Conservation (phyloP, 2,797 vertebrate species). For the Lithobates sylvaticus region DNA sequence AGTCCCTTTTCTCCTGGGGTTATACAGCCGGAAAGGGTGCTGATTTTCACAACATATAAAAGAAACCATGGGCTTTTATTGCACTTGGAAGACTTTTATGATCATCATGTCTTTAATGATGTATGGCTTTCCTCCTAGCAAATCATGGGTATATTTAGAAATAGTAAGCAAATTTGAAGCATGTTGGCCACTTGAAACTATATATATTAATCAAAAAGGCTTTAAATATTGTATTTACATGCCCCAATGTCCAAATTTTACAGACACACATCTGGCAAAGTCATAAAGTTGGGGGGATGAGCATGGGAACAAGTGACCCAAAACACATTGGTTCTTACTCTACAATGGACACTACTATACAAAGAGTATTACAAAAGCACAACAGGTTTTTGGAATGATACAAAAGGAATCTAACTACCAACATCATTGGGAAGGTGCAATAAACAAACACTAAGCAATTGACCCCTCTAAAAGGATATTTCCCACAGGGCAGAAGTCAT, state of each 20-base stretch:
- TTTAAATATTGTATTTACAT: too few relatives aligned
- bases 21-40: conserved; percentile 79
- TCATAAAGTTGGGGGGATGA: conserved; percentile 56
- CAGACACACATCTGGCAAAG: conserved; percentile 35
- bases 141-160: neutral
- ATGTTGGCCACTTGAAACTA: too few relatives aligned
- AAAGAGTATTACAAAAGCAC: conserved; percentile 44
- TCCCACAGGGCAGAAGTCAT: conserved; percentile 32
- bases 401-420: conserved; percentile 46
- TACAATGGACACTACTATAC: conserved; percentile 41
- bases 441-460: conserved; percentile 56
- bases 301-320: conserved; percentile 44
- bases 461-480: conserved; percentile 12
- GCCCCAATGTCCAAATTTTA: neutral
- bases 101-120: conserved; percentile 67
- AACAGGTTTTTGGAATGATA: conserved; percentile 40
- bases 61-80: conserved; percentile 70
- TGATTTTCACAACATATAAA: conserved; percentile 81
- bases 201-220: too few relatives aligned
- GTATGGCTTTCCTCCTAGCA: conserved; percentile 65
- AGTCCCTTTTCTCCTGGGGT: conserved; percentile 70
- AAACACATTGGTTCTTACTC: conserved; percentile 23
- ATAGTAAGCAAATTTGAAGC: neutral
- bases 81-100: conserved; percentile 79
- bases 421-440: conserved; percentile 53